Evolutionary conservation across 2,888 invertebrate genomes (phyloP), one percentile per base, ranked within the genome.

Genomic region (Melieria picta): DNA sequence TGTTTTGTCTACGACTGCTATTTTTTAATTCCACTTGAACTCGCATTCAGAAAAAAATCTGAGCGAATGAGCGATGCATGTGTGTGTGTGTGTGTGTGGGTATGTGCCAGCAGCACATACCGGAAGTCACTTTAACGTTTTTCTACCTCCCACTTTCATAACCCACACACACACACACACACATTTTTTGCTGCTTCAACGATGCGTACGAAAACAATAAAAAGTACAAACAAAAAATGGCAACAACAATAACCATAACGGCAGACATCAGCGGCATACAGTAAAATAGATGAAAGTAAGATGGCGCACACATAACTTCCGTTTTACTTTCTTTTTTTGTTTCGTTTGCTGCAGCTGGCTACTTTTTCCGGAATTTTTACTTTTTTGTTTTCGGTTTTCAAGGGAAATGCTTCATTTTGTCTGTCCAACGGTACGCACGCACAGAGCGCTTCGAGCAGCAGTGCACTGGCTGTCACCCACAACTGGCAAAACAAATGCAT

Each of bases 91-190:
- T 16, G 43, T 52, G 46, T 42, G 5, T 5, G 1, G 52, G n/a
- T 45, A 61, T 45, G n/a, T 30, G 30, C 30, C 5, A 52, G 52
- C 5, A 61, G 48, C 52, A 62, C 56, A 75, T 76, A 79, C 78
- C 80, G 81, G 81, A 80, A 80, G 80, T 80, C 79, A 80, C 80
- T 80, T 81, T 80, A 81, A 81, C 80, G 81, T 81, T 80, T 58
- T 58, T 58, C 30, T 16, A 13, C 13, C 13, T 4, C 10, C 30
- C 30, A 16, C 30, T 58, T 10, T 58, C 30, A 58, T 58, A n/a
- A 13, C 13, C 13, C 10, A 13, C 52, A 11, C 11, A 9, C 16
- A 16, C 16, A 16, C 16, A 16, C 16, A 16, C 2, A 1, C 30
- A 30, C 30, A 30, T 30, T 30, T 58, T 30, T 43, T 42, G 58